Percentiles rank a stretch among this genome's conserved stretches.
Evolutionary conservation across 1,140 invertebrate species (phyloP).

Genomic region (Papilio polyxenes): DNA sequence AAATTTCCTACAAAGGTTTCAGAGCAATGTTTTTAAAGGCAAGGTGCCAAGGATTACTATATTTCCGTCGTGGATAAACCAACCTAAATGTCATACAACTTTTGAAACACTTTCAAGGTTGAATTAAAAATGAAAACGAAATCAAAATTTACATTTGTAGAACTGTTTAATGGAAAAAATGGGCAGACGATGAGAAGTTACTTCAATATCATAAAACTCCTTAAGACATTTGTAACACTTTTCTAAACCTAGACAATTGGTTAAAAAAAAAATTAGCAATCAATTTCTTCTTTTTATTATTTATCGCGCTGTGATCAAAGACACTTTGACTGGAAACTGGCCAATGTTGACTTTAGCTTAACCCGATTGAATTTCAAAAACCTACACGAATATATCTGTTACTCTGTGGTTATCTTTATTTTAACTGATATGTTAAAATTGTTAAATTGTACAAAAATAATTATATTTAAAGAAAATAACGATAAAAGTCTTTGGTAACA

Average conservation of each 20-base stretch:
- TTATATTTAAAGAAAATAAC: background rate
- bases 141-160: no score
- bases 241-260: background rate
- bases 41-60: no score
- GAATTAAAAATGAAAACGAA: background rate
- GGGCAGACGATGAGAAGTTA: background rate
- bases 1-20: background rate
- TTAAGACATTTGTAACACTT: background rate
- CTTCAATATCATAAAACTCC: background rate
- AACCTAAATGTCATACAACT: background rate
- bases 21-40: background rate
- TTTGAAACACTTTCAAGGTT: background rate
- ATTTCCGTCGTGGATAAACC: background rate
- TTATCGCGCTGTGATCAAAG: conserved; percentile 17
- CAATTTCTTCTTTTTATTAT: conserved; percentile 1
- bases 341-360: conserved; percentile 16
- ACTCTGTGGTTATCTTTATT: background rate
- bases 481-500: no score
- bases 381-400: conserved; percentile 3
- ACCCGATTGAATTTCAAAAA: conserved; percentile 3
- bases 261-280: background rate
- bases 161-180: no score
- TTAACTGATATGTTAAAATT: background rate
- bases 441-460: background rate
- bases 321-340: conserved; percentile 25